phyloP scores from a whole-genome alignment of 2,113 vertebrate genomes.

The Apodemus speciosus region DNA sequence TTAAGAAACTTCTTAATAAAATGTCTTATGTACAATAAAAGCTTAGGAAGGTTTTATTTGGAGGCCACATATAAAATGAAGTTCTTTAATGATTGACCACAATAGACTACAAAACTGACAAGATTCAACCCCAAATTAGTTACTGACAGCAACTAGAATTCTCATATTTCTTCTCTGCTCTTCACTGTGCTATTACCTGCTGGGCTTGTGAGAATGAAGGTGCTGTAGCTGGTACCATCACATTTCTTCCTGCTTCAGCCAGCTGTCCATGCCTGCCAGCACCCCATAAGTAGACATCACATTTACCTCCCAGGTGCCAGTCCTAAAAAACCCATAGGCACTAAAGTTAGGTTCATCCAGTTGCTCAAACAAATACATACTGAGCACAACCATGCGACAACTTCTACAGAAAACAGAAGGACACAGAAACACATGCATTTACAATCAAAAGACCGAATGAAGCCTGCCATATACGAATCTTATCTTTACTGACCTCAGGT shows the following conservation, averaged over 20 bases:
- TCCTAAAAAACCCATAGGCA: slow-evolving; percentile 85
- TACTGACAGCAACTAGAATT: neutral
- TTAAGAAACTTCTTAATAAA: slow-evolving; percentile 38
- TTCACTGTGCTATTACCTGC: slow-evolving; percentile 86
- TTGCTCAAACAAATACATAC: slow-evolving; percentile 20
- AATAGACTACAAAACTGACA: neutral
- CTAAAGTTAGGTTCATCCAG: slow-evolving; percentile 48
- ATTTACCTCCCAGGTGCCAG: slow-evolving; percentile 98
- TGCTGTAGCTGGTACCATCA: slow-evolving; percentile 92
- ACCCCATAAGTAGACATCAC: slow-evolving; percentile 95
- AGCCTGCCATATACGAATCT: neutral
- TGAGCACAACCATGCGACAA: neutral
- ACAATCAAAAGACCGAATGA: slow-evolving; percentile 44
- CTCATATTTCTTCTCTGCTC: slow-evolving; percentile 9
- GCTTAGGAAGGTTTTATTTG: slow-evolving; percentile 16
- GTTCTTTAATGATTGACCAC: slow-evolving; percentile 41
- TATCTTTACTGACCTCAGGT: slow-evolving; percentile 91
- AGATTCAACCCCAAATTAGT: slow-evolving; percentile 13
- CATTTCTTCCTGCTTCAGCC: slow-evolving; percentile 96
- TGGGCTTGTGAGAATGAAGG: slow-evolving; percentile 97
- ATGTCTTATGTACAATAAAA: slow-evolving; percentile 21
- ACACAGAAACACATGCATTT: slow-evolving; percentile 33
- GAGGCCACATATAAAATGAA: slow-evolving; percentile 7
- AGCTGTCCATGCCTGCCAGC: slow-evolving; percentile 96
- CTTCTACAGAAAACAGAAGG: neutral